Evolutionary conservation across 1,140 invertebrate species (phyloP).

Genomic region (Tetragnatha versicolor): DNA sequence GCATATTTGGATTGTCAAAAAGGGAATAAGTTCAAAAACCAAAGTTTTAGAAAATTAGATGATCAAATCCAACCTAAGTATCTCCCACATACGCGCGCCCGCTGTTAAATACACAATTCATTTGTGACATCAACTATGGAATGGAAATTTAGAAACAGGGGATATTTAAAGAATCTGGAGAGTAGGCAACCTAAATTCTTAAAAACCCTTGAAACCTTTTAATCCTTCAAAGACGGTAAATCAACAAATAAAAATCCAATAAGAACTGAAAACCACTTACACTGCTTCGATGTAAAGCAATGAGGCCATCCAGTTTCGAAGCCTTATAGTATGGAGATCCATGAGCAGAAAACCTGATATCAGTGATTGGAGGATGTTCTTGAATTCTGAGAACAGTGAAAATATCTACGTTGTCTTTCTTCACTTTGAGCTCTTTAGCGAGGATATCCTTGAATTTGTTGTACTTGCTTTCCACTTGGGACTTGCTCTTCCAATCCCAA

Average conservation of each 20-base stretch:
- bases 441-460: slow-evolving; percentile 86
- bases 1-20: no score
- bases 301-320: slow-evolving; percentile 89
- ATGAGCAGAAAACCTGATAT: slow-evolving; percentile 92
- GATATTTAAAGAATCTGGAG: neutral
- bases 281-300: slow-evolving; percentile 90
- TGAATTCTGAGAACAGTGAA: slow-evolving; percentile 90
- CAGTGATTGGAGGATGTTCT: slow-evolving; percentile 86
- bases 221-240: neutral
- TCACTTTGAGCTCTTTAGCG: slow-evolving; percentile 80
- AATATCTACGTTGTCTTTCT: slow-evolving; percentile 90
- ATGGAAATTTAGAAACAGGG: no score
- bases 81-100: no score
- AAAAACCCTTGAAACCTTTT: neutral
- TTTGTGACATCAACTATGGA: no score
- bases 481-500: slow-evolving; percentile 86
- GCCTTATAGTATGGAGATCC: slow-evolving; percentile 96
- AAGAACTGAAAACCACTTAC: slow-evolving; percentile 62
- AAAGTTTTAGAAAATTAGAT: no score
- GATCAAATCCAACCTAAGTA: no score
- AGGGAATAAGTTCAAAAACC: no score
- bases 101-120: no score
- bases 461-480: slow-evolving; percentile 82
- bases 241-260: neutral
- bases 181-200: neutral